Base-by-base conservation (phyloP, 2,113 vertebrate genomes). In the Scartelaos histophorus region DNA sequence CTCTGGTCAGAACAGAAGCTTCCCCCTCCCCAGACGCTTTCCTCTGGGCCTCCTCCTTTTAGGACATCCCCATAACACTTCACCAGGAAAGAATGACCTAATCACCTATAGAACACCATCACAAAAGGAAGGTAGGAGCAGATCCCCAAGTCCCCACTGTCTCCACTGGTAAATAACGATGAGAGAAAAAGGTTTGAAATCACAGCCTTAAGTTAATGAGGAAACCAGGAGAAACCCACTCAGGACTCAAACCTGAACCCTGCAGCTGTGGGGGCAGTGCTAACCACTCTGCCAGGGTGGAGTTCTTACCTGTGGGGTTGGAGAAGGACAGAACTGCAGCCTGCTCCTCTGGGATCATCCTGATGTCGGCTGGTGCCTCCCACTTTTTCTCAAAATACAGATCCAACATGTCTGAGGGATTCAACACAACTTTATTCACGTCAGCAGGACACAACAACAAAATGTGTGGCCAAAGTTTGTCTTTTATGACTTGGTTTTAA, bases 301-400 rank as follows among this genome's bases (percentile, higher is more conserved):
- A 7, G n/a, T 13, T 9, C 12, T 69, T 95, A 98, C 97, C 95
- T 93, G 92, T 73, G 3, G 82, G 38, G 72, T 93, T 64, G 35
- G 2, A 54, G 80, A 97, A 96, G 0, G 91, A 92, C 82, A 96
- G 15, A 9, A 96, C 73, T 24, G 95, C 96, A 10, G 95, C 94
- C 45, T 91, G 87, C 64, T 97, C 95, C 9, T 92, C 87, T 0
- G 91, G 87, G 57, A 94, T 80, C 80, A 86, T 89, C n/a, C 73
- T 16, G 24, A 94, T 54, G 0, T 51, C 53, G 1, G 92, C 77
- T 1, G 78, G 84, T 0, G 89, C 90, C 0, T 62, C 86, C 79
- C 93, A 93, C n/a, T 3, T 66, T 0, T 82, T 95, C 85, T 97
- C 95, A 91, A 97, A 97, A 85, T 94, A 96, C 66, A 95, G 0